Evolutionary conservation across 2,113 vertebrate genomes (phyloP).

Genomic region (Eptatretus burgeri): DNA sequence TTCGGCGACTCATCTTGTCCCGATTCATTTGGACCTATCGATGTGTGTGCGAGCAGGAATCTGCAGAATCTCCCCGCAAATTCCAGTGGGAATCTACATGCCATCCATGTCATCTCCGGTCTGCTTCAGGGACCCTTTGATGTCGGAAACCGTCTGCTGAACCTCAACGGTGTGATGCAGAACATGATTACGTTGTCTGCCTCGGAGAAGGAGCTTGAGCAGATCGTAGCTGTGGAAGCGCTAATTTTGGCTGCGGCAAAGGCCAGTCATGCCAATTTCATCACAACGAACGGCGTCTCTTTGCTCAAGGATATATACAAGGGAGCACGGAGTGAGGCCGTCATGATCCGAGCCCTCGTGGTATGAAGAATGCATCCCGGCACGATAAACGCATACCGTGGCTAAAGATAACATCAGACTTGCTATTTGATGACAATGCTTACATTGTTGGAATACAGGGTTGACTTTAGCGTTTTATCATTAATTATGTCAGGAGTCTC

Average conservation of each 20-base stretch:
- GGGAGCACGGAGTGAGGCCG: conserved; percentile 55
- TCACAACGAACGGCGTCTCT: conserved; percentile 55
- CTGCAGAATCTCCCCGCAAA: too few relatives aligned
- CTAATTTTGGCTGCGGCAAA: conserved; percentile 74
- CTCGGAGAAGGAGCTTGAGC: conserved; percentile 36
- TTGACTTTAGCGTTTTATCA: too few relatives aligned
- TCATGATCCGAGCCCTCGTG: conserved; percentile 76
- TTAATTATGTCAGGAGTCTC: too few relatives aligned
- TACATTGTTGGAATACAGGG: too few relatives aligned
- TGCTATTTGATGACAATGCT: too few relatives aligned
- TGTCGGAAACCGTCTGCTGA: conserved; percentile 48
- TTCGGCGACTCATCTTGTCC: too few relatives aligned
- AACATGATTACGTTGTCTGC: conserved; percentile 49
- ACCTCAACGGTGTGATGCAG: conserved; percentile 69
- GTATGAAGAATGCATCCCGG: conserved; percentile 18
- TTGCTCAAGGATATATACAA: conserved; percentile 93
- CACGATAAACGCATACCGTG: too few relatives aligned
- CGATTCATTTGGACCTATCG: too few relatives aligned
- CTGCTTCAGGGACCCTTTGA: conserved; percentile 74
- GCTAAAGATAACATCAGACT: too few relatives aligned
- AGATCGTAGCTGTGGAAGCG: conserved; percentile 72
- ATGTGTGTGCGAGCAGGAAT: too few relatives aligned
- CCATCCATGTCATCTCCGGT: conserved; percentile 61
- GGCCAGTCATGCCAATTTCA: conserved; percentile 75
- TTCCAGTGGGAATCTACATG: conserved; percentile 30